Evolutionary conservation across 2,113 vertebrate species (phyloP).

Genomic region (Pionites leucogaster): DNA sequence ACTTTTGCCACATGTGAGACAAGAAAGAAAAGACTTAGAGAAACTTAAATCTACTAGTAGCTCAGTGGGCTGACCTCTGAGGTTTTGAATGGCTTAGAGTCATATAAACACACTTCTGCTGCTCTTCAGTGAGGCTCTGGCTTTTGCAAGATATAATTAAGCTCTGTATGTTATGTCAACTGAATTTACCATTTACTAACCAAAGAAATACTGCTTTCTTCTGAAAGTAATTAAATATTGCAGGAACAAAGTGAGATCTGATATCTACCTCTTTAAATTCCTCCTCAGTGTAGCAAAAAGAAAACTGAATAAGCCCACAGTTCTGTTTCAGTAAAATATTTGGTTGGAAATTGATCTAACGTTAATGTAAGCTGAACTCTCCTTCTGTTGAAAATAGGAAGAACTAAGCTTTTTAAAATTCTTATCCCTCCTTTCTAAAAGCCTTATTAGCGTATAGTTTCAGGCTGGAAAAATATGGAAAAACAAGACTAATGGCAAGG

Average conservation of each 20-base stretch:
- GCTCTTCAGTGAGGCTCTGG: not conserved
- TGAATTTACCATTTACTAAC: slow-evolving; percentile 29
- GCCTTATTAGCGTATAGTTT: slow-evolving; percentile 65
- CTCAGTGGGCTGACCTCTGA: not conserved
- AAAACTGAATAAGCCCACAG: slow-evolving; percentile 4
- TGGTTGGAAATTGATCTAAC: slow-evolving; percentile 53
- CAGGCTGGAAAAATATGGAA: slow-evolving; percentile 41
- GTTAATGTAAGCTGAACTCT: slow-evolving; percentile 60
- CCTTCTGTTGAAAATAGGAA: slow-evolving; percentile 39
- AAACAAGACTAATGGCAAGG: slow-evolving; percentile 70
- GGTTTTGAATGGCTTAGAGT: not conserved
- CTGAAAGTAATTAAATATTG: slow-evolving; percentile 57
- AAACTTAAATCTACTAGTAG: not conserved
- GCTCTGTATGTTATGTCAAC: not conserved
- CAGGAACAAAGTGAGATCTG: slow-evolving; percentile 30
- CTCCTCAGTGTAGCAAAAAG: not conserved
- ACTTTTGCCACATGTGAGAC: not conserved
- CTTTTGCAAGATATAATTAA: slow-evolving; percentile 34
- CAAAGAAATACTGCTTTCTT: slow-evolving; percentile 29
- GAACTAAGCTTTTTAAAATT: slow-evolving; percentile 67
- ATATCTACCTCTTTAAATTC: slow-evolving; percentile 11
- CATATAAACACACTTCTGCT: not conserved
- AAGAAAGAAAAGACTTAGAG: not conserved
- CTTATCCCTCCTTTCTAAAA: slow-evolving; percentile 63
- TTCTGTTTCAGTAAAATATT: slow-evolving; percentile 58